These are phyloP conservation scores for Hippocampus mohnikei DNA, from an alignment of 2,113 vertebrate species.

Conservation along the genomic window DNA sequence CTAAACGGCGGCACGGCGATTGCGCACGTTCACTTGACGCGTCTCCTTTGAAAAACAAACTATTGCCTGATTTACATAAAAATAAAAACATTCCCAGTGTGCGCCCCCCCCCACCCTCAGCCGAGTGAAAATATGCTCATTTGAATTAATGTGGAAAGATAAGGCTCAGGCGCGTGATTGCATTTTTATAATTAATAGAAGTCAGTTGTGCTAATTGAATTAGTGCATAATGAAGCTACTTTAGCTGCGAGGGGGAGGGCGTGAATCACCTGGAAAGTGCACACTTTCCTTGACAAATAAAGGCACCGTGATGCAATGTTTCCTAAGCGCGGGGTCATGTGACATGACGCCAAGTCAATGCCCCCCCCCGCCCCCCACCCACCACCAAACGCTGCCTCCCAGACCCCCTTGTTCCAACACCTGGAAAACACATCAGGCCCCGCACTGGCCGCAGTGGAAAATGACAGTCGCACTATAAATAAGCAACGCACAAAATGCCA, in stretches of 20 bases:
- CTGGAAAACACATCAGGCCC: constrained; percentile 62
- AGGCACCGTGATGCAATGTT: not conserved
- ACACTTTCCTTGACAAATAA: constrained; percentile 1
- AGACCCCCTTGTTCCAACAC: constrained; percentile 39
- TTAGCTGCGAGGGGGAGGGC: constrained; percentile 3
- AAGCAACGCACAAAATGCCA: constrained; percentile 51
- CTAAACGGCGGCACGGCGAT: constrained; percentile 8
- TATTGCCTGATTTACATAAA: constrained; percentile 23
- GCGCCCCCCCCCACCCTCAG: no score
- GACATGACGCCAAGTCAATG: constrained; percentile 10
- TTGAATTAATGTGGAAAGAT: constrained; percentile 10
- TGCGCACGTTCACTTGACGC: constrained; percentile 36
- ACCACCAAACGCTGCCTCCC: not conserved
- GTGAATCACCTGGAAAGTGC: not conserved
- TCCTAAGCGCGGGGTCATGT: constrained; percentile 19
- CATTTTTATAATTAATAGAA: constrained; percentile 1
- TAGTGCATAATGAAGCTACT: constrained; percentile 15
- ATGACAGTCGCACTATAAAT: constrained; percentile 64
- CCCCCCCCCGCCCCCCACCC: constrained; percentile 21
- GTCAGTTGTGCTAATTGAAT: constrained; percentile 1
- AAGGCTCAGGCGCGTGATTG: not conserved
- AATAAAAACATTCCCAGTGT: constrained; percentile 18
- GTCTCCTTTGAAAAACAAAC: constrained; percentile 28
- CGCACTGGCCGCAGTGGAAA: constrained; percentile 53
- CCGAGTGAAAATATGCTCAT: not conserved